A percentile compares a stretch with the other conserved stretches of the same genome.
These are phyloP conservation scores for Peromyscus californicus DNA, from an alignment of 2,113 vertebrate species.

Conservation along the genomic window DNA sequence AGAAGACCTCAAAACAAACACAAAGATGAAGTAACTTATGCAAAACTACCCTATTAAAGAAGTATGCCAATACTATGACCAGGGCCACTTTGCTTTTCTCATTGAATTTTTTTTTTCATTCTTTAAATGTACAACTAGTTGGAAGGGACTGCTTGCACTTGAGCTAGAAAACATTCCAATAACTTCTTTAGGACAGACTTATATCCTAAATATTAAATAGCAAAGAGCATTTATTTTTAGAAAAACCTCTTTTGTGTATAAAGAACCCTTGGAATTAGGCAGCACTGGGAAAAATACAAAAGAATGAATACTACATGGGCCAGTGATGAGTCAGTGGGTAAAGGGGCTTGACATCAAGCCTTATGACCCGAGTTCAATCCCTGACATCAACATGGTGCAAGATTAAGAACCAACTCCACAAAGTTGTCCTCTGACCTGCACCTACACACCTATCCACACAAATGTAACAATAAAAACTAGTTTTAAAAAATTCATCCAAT, in stretches of 20 bases:
- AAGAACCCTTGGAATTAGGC: constrained; percentile 24
- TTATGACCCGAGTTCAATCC: background rate
- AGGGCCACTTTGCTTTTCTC: background rate
- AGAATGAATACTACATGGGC: no score
- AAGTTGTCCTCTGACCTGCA: background rate
- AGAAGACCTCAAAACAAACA: background rate
- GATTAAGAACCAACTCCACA: background rate
- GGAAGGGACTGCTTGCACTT: background rate
- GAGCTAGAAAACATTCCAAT: constrained; percentile 23
- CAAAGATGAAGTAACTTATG: background rate
- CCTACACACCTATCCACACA: background rate
- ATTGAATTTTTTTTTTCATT: background rate
- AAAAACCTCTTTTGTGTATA: constrained; percentile 6
- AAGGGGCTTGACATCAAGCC: background rate
- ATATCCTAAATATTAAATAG: background rate
- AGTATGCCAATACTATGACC: constrained; percentile 33
- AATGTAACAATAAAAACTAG: background rate
- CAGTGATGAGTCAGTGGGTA: background rate
- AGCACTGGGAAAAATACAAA: background rate
- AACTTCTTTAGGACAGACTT: background rate
- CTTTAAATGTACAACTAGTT: background rate
- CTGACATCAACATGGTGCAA: background rate
- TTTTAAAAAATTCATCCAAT: background rate
- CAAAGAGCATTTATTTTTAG: constrained; percentile 6
- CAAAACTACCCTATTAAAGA: constrained; percentile 36